Conservation (phyloP, 1,140 invertebrate genomes). For the Bombus turneri region DNA sequence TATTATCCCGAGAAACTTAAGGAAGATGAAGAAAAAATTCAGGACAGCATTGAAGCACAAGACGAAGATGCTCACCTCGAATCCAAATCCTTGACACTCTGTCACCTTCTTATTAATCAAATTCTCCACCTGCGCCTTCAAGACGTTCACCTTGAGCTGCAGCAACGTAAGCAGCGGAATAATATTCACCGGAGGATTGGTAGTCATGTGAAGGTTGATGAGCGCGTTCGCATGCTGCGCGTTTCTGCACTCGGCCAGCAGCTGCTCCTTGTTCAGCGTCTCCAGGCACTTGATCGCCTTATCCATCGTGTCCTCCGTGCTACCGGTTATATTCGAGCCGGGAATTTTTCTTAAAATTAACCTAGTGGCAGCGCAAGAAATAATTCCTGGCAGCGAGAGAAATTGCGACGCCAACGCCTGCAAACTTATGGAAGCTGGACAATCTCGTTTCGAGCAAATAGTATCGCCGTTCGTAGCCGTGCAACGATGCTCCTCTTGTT, state of each 20-base stretch:
- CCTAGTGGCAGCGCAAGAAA: constrained; percentile 74
- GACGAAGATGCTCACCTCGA: constrained; percentile 55
- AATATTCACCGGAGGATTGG: constrained; percentile 71
- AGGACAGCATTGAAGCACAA: no score
- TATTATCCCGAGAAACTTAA: no score
- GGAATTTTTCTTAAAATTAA: constrained; percentile 75
- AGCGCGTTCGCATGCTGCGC: constrained; percentile 76
- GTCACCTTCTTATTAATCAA: constrained; percentile 72
- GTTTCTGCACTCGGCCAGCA: constrained; percentile 72
- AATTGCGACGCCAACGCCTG: constrained; percentile 78
- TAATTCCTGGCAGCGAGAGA: constrained; percentile 74
- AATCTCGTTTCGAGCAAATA: constrained; percentile 73
- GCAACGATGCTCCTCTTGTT: constrained; percentile 66
- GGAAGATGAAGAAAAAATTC: no score
- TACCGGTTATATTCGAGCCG: constrained; percentile 70
- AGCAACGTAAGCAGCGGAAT: constrained; percentile 75
- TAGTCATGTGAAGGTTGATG: constrained; percentile 77
- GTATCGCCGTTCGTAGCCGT: constrained; percentile 59
- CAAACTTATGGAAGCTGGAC: constrained; percentile 74
- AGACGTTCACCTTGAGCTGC: constrained; percentile 77
- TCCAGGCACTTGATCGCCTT: constrained; percentile 66
- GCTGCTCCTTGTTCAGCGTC: constrained; percentile 73
- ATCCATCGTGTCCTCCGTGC: constrained; percentile 75
- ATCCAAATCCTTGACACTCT: constrained; percentile 73
- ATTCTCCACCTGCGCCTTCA: constrained; percentile 74